phyloP scores from a whole-genome alignment of 2,797 vertebrate genomes.

The Silurus aristotelis region DNA sequence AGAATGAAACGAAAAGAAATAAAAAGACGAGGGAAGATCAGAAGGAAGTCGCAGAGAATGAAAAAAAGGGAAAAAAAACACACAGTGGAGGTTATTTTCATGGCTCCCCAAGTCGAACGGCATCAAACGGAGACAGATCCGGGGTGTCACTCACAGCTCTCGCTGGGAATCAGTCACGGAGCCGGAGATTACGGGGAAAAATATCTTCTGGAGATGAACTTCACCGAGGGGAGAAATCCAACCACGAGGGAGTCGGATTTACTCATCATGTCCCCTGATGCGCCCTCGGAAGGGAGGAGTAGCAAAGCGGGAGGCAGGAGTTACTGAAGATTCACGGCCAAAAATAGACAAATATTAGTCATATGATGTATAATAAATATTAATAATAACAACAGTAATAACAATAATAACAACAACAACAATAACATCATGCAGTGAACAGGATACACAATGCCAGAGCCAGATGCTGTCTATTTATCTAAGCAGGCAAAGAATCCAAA shows the following conservation, averaged over 20 bases:
- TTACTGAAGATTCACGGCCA: neutral
- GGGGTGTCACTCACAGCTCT: conserved; percentile 27
- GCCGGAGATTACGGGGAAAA: conserved; percentile 5
- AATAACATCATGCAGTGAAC: no score
- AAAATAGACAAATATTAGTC: no score
- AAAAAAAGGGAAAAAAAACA: neutral
- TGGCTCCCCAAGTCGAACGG: conserved; percentile 21
- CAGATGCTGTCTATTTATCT: no score
- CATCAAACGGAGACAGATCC: conserved; percentile 22
- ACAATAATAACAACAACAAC: no score
- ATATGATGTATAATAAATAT: no score
- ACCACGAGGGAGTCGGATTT: conserved; percentile 50
- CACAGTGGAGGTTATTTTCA: conserved; percentile 27
- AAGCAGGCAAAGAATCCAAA: no score
- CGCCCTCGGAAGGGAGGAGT: neutral
- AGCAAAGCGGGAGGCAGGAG: neutral
- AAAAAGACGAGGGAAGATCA: neutral
- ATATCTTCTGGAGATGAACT: conserved; percentile 39
- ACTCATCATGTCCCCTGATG: conserved; percentile 12
- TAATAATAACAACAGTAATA: no score
- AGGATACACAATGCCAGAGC: no score
- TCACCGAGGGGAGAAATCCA: conserved; percentile 36
- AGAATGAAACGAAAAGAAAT: neutral
- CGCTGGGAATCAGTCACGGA: conserved; percentile 25
- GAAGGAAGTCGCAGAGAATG: conserved; percentile 21